Base-by-base conservation (phyloP, 2,113 vertebrate genomes). In the Percina caprodes region DNA sequence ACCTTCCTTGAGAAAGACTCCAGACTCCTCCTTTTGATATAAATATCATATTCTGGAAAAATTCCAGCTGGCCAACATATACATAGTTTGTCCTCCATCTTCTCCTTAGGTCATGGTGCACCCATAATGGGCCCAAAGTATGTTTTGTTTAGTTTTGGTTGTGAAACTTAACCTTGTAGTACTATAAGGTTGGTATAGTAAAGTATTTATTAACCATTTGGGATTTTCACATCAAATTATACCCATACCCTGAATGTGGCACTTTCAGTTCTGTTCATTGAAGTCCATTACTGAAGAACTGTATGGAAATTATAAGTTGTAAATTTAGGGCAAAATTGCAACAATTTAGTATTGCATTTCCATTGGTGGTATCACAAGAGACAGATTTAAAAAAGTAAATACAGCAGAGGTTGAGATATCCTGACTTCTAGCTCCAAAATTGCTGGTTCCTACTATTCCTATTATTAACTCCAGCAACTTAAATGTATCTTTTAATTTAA, bases 1-100 rank as follows among this genome's bases (percentile, higher is more conserved):
- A 23, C 19, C 45, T 55, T 46, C 48, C 39, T 59, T 77, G 14
- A 72, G 48, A 78, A 69, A 74, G 46, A 83, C 58, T 68, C 12
- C 18, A 39, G 13, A 19, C 8, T 54, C 30, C 7, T n/a, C 18
- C 39, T 69, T 75, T 46, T 81, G 26, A 77, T 59, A 62, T 21
- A 62, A 83, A 1, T 35, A 21, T 16, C 63, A 55, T 45, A 33
- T 59, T 71, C 13, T 21, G 23, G 24, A 46, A 19, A n/a, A 13
- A 26, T 51, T 55, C 4, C 54, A 24, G 14, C 42, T 30, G n/a
- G 51, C 33, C 52, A 51, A 24, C 19, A 61, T 23, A 75, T 1
- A 26, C 24, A 19, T 13, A 10, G 39, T 9, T 42, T 13, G 66
- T 45, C 24, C 13, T 42, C 3, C 6, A 56, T 48, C 5, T 58